These are phyloP conservation scores for Dermolepida albohirtum DNA, from an alignment of 2,888 invertebrate genomes.

Conservation along the genomic window DNA sequence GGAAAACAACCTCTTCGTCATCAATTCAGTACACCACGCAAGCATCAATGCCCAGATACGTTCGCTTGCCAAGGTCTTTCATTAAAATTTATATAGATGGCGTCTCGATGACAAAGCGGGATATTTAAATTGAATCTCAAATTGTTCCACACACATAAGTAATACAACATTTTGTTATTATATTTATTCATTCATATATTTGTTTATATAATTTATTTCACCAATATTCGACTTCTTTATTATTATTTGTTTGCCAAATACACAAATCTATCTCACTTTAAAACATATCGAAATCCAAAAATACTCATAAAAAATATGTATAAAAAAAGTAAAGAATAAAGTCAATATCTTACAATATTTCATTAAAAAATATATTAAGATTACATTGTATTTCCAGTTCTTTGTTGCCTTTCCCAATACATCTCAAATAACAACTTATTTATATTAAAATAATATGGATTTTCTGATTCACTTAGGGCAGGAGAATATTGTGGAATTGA, in stretches of 20 bases:
- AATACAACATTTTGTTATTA: constrained; percentile 3
- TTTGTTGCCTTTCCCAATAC: constrained; percentile 82
- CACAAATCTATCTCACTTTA: constrained; percentile 17
- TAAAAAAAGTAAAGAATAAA: constrained; percentile 37
- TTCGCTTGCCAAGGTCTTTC: constrained; percentile 55
- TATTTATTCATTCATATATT: not conserved
- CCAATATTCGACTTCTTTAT: constrained; percentile 12
- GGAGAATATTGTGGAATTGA: constrained; percentile 75
- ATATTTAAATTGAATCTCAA: constrained; percentile 38
- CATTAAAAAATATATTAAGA: constrained; percentile 8
- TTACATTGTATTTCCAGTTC: constrained; percentile 66
- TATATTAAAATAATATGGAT: constrained; percentile 86
- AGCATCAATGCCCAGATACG: constrained; percentile 57
- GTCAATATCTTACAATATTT: constrained; percentile 29
- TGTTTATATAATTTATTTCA: constrained; percentile 9
- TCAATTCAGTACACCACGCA: constrained; percentile 60
- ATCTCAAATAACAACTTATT: constrained; percentile 89
- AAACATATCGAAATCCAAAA: constrained; percentile 25
- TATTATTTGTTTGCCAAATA: not conserved
- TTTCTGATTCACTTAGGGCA: constrained; percentile 79
- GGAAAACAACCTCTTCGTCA: constrained; percentile 59
- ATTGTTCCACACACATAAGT: not conserved
- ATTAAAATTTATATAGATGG: constrained; percentile 57
- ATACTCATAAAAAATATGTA: constrained; percentile 36
- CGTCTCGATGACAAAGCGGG: constrained; percentile 49